Evolutionary conservation across 1,140 invertebrate species (phyloP).

Genomic region (Lordiphosa collinella): DNA sequence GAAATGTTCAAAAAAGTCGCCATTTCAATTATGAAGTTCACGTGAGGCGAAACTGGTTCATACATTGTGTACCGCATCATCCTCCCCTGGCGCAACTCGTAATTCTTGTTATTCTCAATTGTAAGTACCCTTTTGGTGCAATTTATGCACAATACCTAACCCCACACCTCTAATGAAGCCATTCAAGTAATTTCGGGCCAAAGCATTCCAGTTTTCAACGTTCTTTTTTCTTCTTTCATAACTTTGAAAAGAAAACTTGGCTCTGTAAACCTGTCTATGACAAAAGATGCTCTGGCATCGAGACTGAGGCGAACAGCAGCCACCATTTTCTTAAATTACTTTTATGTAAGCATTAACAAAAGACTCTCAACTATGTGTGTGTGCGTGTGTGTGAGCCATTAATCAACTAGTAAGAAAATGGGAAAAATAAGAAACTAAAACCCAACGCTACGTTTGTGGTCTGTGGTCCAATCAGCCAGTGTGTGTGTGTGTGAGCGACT

Average conservation of each 20-base stretch:
- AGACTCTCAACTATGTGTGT: conserved; percentile 8
- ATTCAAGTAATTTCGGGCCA: conserved; percentile 39
- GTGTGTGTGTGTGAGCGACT: conserved; percentile 20
- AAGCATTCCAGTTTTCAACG: conserved; percentile 1
- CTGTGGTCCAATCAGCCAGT: conserved; percentile 45
- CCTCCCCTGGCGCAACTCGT: conserved; percentile 25
- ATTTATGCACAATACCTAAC: neutral
- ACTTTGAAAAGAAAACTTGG: conserved; percentile 8
- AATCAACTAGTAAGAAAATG: conserved; percentile 50
- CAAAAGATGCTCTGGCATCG: conserved; percentile 30
- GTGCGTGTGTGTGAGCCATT: conserved; percentile 49
- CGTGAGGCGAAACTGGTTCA: too few species aligned
- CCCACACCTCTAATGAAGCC: conserved; percentile 47
- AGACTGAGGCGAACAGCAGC: conserved; percentile 20
- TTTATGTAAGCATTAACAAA: conserved; percentile 52
- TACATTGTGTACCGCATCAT: neutral
- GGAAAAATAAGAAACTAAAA: conserved; percentile 36
- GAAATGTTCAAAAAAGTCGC: too few species aligned
- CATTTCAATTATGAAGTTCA: too few species aligned
- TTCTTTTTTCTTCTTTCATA: conserved; percentile 16
- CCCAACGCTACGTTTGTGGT: conserved; percentile 40
- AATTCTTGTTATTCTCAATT: conserved; percentile 29
- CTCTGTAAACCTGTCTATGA: conserved; percentile 29
- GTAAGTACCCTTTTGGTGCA: conserved; percentile 27
- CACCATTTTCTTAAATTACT: conserved; percentile 42